Evolutionary conservation across 2,797 vertebrate genomes (phyloP).

Genomic region (Melanogrammus aeglefinus): DNA sequence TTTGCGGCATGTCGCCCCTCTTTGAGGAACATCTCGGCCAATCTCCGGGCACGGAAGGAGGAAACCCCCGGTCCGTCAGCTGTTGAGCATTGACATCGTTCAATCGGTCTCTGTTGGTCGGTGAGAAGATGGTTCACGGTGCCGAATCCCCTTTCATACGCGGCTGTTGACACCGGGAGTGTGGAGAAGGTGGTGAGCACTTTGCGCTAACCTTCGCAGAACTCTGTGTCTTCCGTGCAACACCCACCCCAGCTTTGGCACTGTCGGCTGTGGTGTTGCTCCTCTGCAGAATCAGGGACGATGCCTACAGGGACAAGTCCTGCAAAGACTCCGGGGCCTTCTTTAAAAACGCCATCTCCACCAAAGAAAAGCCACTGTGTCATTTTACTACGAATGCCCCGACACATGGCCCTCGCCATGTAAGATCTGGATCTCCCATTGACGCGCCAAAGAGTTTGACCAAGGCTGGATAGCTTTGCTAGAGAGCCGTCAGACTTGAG

Average conservation of each 20-base stretch:
- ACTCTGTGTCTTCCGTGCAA: background rate
- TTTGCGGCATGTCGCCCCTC: no score
- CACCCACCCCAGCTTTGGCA: background rate
- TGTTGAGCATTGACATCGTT: background rate
- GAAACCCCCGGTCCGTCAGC: background rate
- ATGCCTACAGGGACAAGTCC: background rate
- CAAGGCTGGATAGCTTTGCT: background rate
- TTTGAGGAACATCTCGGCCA: no score
- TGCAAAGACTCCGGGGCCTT: background rate
- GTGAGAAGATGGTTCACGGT: background rate
- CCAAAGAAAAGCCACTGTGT: background rate
- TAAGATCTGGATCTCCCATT: background rate
- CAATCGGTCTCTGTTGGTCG: background rate
- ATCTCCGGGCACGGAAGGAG: no score
- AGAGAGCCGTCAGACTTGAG: background rate
- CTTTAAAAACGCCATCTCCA: background rate
- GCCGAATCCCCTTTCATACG: background rate
- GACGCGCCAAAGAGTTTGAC: background rate
- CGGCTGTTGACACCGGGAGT: background rate
- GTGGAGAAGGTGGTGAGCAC: no score
- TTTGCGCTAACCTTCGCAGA: background rate
- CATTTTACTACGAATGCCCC: background rate
- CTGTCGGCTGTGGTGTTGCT: background rate
- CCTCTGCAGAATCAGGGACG: conserved; percentile 1
- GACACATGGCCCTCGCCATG: background rate